phyloP scores from a whole-genome alignment of 1,140 invertebrate genomes.

The Hermatobates lingyangjiaoensis region DNA sequence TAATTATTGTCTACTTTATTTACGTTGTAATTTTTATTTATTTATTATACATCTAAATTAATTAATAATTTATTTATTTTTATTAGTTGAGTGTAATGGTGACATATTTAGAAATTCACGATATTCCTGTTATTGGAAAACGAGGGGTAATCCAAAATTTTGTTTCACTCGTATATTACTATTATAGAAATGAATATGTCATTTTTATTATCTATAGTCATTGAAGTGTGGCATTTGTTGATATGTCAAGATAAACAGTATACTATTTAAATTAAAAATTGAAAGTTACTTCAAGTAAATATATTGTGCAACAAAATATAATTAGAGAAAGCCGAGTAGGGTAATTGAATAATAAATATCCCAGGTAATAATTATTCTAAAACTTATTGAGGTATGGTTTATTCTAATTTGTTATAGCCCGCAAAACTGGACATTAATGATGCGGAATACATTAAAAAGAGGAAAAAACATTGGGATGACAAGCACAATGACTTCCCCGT shows the following conservation, averaged over 20 bases:
- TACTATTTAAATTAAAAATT: background rate
- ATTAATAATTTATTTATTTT: no score
- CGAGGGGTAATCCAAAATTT: no score
- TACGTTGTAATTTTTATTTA: no score
- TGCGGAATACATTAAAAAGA: conserved; percentile 4
- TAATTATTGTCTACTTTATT: no score
- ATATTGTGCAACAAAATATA: background rate
- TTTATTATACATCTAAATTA: no score
- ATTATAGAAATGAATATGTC: no score
- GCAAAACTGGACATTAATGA: conserved; percentile 10
- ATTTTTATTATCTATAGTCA: no score
- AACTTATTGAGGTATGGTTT: background rate
- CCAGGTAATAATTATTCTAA: background rate
- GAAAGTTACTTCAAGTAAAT: background rate
- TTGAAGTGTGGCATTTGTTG: background rate
- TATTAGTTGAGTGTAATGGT: no score
- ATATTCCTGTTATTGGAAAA: no score
- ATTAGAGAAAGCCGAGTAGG: background rate
- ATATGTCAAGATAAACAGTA: background rate
- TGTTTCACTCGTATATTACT: no score
- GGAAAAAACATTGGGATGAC: conserved; percentile 5
- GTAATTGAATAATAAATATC: background rate
- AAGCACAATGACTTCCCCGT: background rate
- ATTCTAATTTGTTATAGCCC: background rate
- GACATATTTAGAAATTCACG: no score